Evolutionary conservation across 2,888 invertebrate genomes (phyloP), one percentile per base, ranked within the genome.

Genomic region (Epiperipatus broadwayi): DNA sequence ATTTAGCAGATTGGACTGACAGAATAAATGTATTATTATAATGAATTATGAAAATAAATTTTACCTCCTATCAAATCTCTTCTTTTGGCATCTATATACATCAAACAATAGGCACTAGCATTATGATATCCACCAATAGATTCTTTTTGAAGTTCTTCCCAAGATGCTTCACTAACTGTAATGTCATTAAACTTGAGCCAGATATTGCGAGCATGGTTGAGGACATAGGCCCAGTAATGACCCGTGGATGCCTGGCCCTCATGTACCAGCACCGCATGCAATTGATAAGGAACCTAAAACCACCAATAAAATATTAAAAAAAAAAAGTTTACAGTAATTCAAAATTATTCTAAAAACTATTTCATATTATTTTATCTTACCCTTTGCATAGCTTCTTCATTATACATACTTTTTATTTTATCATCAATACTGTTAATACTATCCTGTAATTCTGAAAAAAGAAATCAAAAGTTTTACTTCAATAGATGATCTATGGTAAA

Each of bases 161-260:
- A 61, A 3, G 55, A 52, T 5, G 60, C 52, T 46, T 60, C 58
- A 4, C 54, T 53, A 20, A 63, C 61, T 8, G 59, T 53, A 31
- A 60, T 59, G 48, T 63, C 63, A 48, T 63, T 63, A 46, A 60
- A 63, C 48, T 62, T 61, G 28, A 58, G 51, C 61, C 62, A 62
- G 32, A 47, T 44, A n/a, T 49, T 43, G 18, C 49, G 47, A 3
- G 42, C 41, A n/a, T 48, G 48, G 47, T 59, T 54, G 44, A 53
- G 57, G 25, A 62, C 55, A 47, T 62, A 63, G 2, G 63, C 60
- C 63, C 63, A 63, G 52, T 63, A 63, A 49, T 63, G 63, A 16
- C 63, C 63, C 0, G 60, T 58, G 7, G 59, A 59, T 8, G 63
- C 61, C 45, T 61, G 60, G 15, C 63, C 63, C 46, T 63, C 63